A percentile compares a stretch with the other conserved stretches of the same genome.
Evolutionary conservation across 2,888 invertebrate genomes (phyloP).

Genomic region (Phyto melanocephala): DNA sequence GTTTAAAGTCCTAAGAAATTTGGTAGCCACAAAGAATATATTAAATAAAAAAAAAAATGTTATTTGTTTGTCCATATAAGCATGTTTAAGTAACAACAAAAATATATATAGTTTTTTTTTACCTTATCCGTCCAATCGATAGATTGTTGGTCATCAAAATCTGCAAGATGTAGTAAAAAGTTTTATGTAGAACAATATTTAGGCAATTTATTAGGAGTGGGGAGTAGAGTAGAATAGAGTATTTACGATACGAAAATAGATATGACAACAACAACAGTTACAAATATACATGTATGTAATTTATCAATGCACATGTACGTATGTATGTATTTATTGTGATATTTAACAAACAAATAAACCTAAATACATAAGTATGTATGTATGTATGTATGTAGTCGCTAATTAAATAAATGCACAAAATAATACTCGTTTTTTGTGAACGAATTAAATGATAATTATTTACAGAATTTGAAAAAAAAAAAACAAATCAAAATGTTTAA

Average conservation of each 20-base stretch:
- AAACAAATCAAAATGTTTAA: neutral
- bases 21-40: no score
- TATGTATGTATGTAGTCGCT: neutral
- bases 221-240: neutral
- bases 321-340: neutral
- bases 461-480: conserved; percentile 22
- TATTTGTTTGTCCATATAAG: conserved; percentile 56
- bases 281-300: conserved; percentile 17
- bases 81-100: conserved; percentile 47
- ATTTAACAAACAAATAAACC: neutral
- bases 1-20: no score
- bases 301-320: conserved; percentile 10
- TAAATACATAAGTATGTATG: neutral
- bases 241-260: conserved; percentile 25
- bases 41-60: no score
- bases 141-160: conserved; percentile 79
- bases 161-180: conserved; percentile 75
- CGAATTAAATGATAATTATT: neutral
- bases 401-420: conserved; percentile 11
- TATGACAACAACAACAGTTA: conserved; percentile 12
- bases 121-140: conserved; percentile 79
- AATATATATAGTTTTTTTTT: conserved; percentile 70
- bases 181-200: conserved; percentile 43
- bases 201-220: neutral
- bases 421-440: neutral